Conservation (phyloP, 2,888 invertebrate genomes). For the Acanthosepion lycidas region DNA sequence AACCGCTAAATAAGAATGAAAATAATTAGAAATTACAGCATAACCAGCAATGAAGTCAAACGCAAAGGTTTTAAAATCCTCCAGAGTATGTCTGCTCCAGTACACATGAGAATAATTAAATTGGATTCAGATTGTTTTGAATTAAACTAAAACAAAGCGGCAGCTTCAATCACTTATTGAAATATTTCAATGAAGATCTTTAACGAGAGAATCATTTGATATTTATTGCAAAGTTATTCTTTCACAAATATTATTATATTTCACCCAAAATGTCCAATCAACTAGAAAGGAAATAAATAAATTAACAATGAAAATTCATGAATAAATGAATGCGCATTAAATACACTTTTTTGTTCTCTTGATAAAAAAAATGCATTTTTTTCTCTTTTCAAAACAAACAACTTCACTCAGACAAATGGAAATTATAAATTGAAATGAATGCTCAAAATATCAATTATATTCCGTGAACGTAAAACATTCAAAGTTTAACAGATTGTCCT, state of each 20-base stretch:
- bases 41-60: background rate
- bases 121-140: background rate
- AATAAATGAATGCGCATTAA: background rate
- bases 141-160: background rate
- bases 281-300: background rate
- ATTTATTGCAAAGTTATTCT: background rate
- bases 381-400: background rate
- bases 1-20: background rate
- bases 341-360: background rate
- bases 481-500: background rate
- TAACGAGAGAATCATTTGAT: conserved; percentile 21
- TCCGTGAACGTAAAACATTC: background rate
- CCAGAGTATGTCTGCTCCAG: background rate
- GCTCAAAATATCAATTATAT: background rate
- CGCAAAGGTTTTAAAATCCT: background rate
- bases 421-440: background rate
- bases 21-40: background rate
- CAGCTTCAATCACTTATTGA: background rate
- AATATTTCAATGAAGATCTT: background rate
- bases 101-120: background rate
- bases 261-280: background rate
- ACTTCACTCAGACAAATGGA: background rate
- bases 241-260: background rate
- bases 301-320: background rate
- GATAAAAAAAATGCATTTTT: background rate